These are phyloP conservation scores for Heliothis peltigera DNA, from an alignment of 2,888 invertebrate genomes.

Conservation along the genomic window DNA sequence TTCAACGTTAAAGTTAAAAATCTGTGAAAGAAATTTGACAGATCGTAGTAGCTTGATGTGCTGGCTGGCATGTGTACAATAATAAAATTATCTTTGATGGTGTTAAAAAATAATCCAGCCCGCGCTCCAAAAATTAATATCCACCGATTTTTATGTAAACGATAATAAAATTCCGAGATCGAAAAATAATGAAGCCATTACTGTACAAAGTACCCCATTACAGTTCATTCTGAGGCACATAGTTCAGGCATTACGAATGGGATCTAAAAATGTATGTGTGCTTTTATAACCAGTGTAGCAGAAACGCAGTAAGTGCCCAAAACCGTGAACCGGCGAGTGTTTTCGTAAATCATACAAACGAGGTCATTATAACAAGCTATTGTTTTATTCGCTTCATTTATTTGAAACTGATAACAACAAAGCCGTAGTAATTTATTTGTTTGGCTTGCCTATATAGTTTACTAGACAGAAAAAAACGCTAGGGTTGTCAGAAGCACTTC, in stretches of 20 bases:
- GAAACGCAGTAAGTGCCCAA: conserved; percentile 20
- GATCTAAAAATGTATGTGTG: conserved; percentile 21
- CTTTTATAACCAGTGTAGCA: conserved; percentile 21
- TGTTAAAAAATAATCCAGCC: not conserved
- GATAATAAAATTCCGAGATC: not conserved
- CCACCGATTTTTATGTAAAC: not conserved
- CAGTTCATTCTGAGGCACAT: conserved; percentile 13
- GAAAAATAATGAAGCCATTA: conserved; percentile 14
- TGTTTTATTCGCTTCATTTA: conserved; percentile 9
- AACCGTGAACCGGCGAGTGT: conserved; percentile 3
- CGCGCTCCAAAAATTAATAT: not conserved
- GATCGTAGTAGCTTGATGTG: no score
- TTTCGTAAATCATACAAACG: conserved; percentile 25
- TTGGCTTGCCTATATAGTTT: not conserved
- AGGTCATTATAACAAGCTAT: conserved; percentile 9
- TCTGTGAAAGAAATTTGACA: no score
- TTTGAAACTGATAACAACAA: not conserved
- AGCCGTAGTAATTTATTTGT: not conserved
- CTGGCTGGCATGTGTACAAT: no score
- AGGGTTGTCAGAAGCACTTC: no score
- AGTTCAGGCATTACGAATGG: not conserved
- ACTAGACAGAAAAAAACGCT: no score
- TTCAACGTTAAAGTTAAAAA: no score
- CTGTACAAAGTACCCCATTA: conserved; percentile 17
- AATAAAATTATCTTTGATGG: no score